Evolutionary conservation across 2,113 vertebrate genomes (phyloP).

Genomic region (Channa maculata): DNA sequence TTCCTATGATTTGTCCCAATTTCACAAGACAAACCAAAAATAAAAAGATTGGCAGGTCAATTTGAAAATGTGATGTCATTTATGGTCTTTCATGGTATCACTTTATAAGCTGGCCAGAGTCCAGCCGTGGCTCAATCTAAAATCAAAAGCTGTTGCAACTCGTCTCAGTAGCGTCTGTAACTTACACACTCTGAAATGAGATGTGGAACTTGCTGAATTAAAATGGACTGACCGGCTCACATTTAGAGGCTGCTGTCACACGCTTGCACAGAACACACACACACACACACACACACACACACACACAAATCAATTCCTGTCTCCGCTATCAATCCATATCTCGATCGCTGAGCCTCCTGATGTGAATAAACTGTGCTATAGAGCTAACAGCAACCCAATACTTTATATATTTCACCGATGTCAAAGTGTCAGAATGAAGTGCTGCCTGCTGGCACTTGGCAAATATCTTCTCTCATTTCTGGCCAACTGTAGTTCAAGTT

Average conservation of each 20-base stretch:
- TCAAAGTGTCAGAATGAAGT: constrained; percentile 81
- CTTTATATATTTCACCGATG: constrained; percentile 78
- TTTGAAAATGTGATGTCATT: constrained; percentile 65
- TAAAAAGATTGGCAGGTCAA: constrained; percentile 31
- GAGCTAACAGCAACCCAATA: constrained; percentile 77
- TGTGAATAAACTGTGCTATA: constrained; percentile 80
- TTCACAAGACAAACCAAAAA: constrained; percentile 20
- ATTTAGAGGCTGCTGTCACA: constrained; percentile 64
- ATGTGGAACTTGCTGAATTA: constrained; percentile 78
- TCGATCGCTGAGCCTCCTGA: constrained; percentile 72
- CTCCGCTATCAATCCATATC: constrained; percentile 87
- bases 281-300: constrained; percentile 51
- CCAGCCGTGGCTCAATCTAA: constrained; percentile 48
- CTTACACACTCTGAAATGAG: constrained; percentile 71
- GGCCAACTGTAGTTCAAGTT: constrained; percentile 68
- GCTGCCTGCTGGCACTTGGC: constrained; percentile 68
- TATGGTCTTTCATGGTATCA: constrained; percentile 45
- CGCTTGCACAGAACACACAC: constrained; percentile 34
- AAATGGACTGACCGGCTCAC: constrained; percentile 69
- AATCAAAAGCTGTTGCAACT: constrained; percentile 40
- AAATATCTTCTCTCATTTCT: constrained; percentile 61
- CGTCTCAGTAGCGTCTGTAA: constrained; percentile 50
- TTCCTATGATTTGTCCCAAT: constrained; percentile 14
- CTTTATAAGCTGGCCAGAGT: constrained; percentile 55
- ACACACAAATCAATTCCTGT: constrained; percentile 82